Percentiles rank a stretch among this genome's conserved stretches.
Evolutionary conservation across 2,888 invertebrate species (phyloP).

Genomic region (Drosophila diplacantha): DNA sequence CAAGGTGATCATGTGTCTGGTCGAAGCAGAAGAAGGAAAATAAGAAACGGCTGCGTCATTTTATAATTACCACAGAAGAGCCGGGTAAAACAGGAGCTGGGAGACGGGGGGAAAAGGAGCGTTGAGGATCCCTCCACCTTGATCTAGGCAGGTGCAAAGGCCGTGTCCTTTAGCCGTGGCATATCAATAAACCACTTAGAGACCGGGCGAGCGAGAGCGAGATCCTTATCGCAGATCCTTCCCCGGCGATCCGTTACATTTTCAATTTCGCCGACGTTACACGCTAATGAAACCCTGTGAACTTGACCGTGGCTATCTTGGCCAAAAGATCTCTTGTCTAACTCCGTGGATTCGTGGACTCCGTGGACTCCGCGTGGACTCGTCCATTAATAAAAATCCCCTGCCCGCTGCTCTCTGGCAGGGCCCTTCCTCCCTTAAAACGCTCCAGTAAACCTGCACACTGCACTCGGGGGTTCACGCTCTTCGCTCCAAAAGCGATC

Average conservation of each 20-base stretch:
- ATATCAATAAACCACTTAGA: conserved; percentile 68
- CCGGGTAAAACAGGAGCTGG: conserved; percentile 23
- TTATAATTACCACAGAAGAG: conserved; percentile 32
- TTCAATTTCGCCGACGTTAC: conserved; percentile 71
- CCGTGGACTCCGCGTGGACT: conserved; percentile 49
- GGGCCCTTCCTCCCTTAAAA: conserved; percentile 37
- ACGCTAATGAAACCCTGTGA: conserved; percentile 74
- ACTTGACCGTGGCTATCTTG: conserved; percentile 77
- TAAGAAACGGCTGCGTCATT: conserved; percentile 56
- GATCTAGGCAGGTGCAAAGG: conserved; percentile 47
- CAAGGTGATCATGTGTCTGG: conserved; percentile 62
- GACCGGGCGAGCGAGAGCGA: conserved; percentile 6
- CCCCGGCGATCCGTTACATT: conserved; percentile 73
- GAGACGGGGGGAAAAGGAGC: conserved; percentile 4
- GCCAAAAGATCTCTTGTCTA: conserved; percentile 51
- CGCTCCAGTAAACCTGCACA: conserved; percentile 59
- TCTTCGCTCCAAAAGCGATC: conserved; percentile 53
- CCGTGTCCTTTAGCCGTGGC: conserved; percentile 42
- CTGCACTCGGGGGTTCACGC: conserved; percentile 69
- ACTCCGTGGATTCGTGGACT: conserved; percentile 17
- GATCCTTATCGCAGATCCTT: conserved; percentile 46
- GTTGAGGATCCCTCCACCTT: conserved; percentile 10
- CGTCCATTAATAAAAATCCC: conserved; percentile 65
- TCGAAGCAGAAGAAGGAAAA: conserved; percentile 5
- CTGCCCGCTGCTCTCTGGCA: conserved; percentile 1